Evolutionary conservation across 2,888 invertebrate genomes (phyloP).

Genomic region (Limenitis arthemis): DNA sequence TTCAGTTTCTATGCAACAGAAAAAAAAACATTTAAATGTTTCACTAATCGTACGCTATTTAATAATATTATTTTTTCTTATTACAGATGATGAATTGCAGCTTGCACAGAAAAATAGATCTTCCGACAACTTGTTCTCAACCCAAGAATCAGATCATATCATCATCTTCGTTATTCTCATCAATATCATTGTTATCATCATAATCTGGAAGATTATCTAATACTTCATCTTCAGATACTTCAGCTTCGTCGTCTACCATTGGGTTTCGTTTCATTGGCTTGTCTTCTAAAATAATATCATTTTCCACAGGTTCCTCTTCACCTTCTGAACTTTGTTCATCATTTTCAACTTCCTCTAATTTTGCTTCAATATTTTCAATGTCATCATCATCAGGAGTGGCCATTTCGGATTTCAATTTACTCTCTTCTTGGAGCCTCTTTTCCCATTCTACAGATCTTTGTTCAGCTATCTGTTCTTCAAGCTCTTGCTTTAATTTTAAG

Average conservation of each 20-base stretch:
- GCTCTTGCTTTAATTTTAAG: slow-evolving; percentile 77
- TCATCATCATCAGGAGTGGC: slow-evolving; percentile 50
- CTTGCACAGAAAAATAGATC: slow-evolving; percentile 47
- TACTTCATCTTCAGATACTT: slow-evolving; percentile 56
- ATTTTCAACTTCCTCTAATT: slow-evolving; percentile 43
- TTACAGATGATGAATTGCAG: slow-evolving; percentile 53
- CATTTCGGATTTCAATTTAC: slow-evolving; percentile 54
- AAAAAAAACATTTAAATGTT: background rate
- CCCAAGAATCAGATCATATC: slow-evolving; percentile 38
- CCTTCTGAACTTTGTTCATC: slow-evolving; percentile 56
- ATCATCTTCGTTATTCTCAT: slow-evolving; percentile 35
- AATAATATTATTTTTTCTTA: background rate
- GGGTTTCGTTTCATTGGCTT: slow-evolving; percentile 54
- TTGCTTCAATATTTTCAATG: slow-evolving; percentile 56
- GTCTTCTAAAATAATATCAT: slow-evolving; percentile 31
- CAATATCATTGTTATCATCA: slow-evolving; percentile 24
- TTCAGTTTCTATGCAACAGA: background rate
- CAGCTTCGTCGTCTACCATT: slow-evolving; percentile 65
- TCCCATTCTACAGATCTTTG: slow-evolving; percentile 80
- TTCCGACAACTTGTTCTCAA: slow-evolving; percentile 50
- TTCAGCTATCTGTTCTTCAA: slow-evolving; percentile 79
- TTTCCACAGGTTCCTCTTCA: slow-evolving; percentile 59
- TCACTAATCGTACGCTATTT: background rate
- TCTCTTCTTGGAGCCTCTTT: slow-evolving; percentile 71
- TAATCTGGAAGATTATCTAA: slow-evolving; percentile 16